These are phyloP conservation scores for Mycalesis mineus DNA, from an alignment of 2,888 invertebrate genomes.

Conservation along the genomic window DNA sequence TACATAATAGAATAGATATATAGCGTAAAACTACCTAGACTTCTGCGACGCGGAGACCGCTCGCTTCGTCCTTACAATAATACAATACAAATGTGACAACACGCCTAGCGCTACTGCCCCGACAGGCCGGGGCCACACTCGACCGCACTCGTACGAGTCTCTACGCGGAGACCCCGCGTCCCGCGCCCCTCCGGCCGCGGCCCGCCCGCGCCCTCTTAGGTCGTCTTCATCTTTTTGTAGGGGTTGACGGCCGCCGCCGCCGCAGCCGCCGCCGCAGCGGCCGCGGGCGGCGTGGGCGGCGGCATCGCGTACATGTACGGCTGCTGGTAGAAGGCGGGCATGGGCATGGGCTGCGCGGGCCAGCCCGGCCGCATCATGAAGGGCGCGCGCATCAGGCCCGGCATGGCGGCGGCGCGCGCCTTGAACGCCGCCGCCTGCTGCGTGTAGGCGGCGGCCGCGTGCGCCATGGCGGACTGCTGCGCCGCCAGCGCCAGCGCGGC, in stretches of 20 bases:
- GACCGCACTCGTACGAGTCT: constrained; percentile 71
- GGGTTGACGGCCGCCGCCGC: constrained; percentile 82
- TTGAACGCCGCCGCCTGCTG: constrained; percentile 85
- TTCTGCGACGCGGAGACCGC: constrained; percentile 67
- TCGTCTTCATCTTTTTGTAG: constrained; percentile 94
- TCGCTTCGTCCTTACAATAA: constrained; percentile 74
- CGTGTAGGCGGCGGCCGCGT: constrained; percentile 66
- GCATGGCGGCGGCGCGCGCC: constrained; percentile 80
- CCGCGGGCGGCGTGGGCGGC: constrained; percentile 66
- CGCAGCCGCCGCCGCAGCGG: constrained; percentile 63
- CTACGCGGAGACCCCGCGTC: constrained; percentile 75
- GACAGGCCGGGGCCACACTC: constrained; percentile 71
- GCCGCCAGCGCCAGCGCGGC: constrained; percentile 79
- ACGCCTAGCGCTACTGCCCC: constrained; percentile 74
- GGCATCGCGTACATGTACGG: constrained; percentile 74
- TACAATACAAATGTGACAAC: constrained; percentile 78
- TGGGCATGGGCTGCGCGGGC: constrained; percentile 69
- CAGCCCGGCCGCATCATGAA: constrained; percentile 67
- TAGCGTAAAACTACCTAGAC: constrained; percentile 75
- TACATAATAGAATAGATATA: constrained; percentile 72
- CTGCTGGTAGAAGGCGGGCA: constrained; percentile 73
- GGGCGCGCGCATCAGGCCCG: constrained; percentile 63
- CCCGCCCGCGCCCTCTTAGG: constrained; percentile 70
- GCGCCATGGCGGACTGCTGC: constrained; percentile 62
- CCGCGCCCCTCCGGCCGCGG: constrained; percentile 66